A percentile compares a stretch with the other conserved stretches of the same genome.
Evolutionary conservation across 2,797 vertebrate species (phyloP).

Genomic region (Nasua narica): DNA sequence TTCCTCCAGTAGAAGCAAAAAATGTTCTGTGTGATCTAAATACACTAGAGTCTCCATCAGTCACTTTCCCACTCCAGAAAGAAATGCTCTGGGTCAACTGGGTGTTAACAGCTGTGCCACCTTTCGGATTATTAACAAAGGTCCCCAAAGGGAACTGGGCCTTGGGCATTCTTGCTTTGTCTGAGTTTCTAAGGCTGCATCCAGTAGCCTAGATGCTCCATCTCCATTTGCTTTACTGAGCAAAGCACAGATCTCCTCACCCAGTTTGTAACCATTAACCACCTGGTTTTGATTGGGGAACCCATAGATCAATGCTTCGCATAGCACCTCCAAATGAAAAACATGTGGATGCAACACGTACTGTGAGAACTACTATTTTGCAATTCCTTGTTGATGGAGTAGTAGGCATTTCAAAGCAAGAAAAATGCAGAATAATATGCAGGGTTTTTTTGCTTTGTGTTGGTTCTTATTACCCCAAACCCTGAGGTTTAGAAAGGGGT

Average conservation of each 20-base stretch:
- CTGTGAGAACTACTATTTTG: constrained; percentile 63
- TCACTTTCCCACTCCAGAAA: constrained; percentile 45
- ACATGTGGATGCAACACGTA: constrained; percentile 47
- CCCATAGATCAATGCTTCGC: constrained; percentile 42
- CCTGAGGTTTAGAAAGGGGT: constrained; percentile 53
- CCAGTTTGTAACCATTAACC: constrained; percentile 50
- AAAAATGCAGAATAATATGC: constrained; percentile 45
- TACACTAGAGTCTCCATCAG: background rate
- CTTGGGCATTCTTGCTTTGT: background rate
- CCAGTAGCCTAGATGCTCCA: background rate
- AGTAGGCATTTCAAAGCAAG: constrained; percentile 60
- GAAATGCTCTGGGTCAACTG: constrained; percentile 28
- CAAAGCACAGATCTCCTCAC: constrained; percentile 9
- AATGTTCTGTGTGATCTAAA: constrained; percentile 8
- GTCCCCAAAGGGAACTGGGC: background rate
- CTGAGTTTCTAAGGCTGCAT: background rate
- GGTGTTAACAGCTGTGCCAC: constrained; percentile 45
- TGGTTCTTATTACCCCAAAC: constrained; percentile 31
- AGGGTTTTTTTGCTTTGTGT: constrained; percentile 23
- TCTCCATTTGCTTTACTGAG: constrained; percentile 27
- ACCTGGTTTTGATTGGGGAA: constrained; percentile 66
- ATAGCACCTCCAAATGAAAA: constrained; percentile 75
- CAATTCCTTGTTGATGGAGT: constrained; percentile 63
- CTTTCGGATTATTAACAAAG: constrained; percentile 35
- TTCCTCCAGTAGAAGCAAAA: constrained; percentile 43